phyloP scores from a whole-genome alignment of 2,113 vertebrate genomes.

The Oxyura jamaicensis region DNA sequence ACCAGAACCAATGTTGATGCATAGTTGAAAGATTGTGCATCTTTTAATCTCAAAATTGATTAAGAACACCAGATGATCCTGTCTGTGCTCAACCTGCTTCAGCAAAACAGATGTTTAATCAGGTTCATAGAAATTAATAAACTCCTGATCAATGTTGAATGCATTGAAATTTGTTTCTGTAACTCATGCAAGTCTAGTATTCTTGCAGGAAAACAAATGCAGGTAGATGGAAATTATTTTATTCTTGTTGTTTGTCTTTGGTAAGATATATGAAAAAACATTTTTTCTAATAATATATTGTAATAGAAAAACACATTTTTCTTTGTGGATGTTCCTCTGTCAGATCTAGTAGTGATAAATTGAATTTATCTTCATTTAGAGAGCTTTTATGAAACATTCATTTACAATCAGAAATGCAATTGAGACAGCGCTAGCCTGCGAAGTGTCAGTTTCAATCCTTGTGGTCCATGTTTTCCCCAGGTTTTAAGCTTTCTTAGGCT shows the following conservation, averaged over 20 bases:
- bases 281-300: not conserved
- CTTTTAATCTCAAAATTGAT: not conserved
- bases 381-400: not conserved
- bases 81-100: constrained; percentile 12
- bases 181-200: not conserved
- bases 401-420: not conserved
- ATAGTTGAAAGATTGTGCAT: not conserved
- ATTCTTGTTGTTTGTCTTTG: not conserved
- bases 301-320: not conserved
- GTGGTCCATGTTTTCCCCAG: not conserved
- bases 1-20: not conserved
- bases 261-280: not conserved
- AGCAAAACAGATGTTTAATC: not conserved
- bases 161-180: not conserved
- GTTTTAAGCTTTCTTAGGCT: not conserved
- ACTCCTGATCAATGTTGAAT: not conserved
- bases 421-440: not conserved
- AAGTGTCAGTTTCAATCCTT: not conserved
- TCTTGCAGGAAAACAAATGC: not conserved
- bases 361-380: not conserved
- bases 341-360: not conserved
- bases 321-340: not conserved
- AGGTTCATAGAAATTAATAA: not conserved
- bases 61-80: not conserved
- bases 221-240: not conserved